phyloP scores from a whole-genome alignment of 2,888 invertebrate species.

The Nemoura dubitans region DNA sequence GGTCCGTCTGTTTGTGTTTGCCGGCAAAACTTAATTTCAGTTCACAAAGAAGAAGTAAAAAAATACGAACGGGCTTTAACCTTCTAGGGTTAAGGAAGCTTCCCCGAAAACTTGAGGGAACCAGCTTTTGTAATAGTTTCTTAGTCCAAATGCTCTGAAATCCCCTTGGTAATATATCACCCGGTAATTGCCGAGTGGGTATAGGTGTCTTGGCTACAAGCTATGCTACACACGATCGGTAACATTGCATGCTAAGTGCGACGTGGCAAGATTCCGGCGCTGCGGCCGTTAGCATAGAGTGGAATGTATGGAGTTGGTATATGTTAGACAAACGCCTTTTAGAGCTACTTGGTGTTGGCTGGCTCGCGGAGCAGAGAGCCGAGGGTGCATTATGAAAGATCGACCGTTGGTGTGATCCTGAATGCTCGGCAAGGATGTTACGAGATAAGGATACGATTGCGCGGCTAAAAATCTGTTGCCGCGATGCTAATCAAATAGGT shows the following conservation, averaged over 20 bases:
- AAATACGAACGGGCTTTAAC: too few species aligned
- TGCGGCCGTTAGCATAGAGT: not conserved
- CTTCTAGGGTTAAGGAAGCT: not conserved
- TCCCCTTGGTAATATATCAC: not conserved
- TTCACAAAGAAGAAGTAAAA: not conserved
- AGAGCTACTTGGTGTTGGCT: not conserved
- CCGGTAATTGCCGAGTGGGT: not conserved
- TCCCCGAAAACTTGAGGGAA: not conserved
- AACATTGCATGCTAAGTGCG: not conserved
- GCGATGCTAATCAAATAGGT: not conserved
- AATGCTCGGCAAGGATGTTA: not conserved
- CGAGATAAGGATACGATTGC: not conserved
- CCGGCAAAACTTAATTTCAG: not conserved
- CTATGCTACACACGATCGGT: not conserved
- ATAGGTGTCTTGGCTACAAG: not conserved
- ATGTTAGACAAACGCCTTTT: not conserved
- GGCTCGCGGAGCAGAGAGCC: not conserved
- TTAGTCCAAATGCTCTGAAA: not conserved
- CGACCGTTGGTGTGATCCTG: not conserved
- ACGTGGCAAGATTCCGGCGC: not conserved
- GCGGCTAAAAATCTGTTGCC: not conserved
- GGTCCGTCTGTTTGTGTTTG: constrained; percentile 12
- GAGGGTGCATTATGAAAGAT: not conserved
- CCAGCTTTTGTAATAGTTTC: constrained; percentile 7
- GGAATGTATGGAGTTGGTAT: not conserved